Evolutionary conservation across 2,797 vertebrate species (phyloP).

Genomic region (Rhinatrema bivittatum): DNA sequence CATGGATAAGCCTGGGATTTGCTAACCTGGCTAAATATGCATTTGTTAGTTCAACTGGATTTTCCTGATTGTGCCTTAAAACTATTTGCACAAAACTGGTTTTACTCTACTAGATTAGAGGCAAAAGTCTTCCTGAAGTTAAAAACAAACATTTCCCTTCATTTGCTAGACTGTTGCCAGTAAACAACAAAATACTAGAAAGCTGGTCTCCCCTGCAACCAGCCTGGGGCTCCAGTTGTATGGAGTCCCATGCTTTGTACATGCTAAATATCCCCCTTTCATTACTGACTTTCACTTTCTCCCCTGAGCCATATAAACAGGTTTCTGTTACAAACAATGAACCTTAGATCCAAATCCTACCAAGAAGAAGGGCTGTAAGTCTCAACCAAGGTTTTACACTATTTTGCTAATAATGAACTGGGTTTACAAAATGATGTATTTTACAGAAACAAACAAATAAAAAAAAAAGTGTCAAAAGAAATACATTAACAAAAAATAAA

Average conservation of each 20-base stretch:
- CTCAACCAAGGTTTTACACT: conserved; percentile 5
- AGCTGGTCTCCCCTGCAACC: too few relatives aligned
- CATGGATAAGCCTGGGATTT: too few relatives aligned
- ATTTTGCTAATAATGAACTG: conserved; percentile 7
- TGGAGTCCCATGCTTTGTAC: conserved; percentile 21
- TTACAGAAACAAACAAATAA: conserved; percentile 22
- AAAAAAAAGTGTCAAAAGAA: conserved; percentile 33
- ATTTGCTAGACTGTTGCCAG: too few relatives aligned
- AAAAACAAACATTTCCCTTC: too few relatives aligned
- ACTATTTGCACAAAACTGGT: too few relatives aligned
- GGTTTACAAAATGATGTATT: conserved; percentile 28
- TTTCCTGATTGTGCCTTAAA: too few relatives aligned
- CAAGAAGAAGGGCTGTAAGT: conserved; percentile 18
- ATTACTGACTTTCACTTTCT: conserved; percentile 35
- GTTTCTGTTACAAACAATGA: conserved; percentile 33
- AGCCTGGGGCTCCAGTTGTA: too few relatives aligned
- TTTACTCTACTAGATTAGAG: too few relatives aligned
- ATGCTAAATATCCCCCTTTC: conserved; percentile 49
- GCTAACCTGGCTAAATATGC: too few relatives aligned
- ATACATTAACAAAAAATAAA: conserved; percentile 14
- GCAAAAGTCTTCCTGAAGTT: too few relatives aligned
- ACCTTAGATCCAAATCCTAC: conserved; percentile 14
- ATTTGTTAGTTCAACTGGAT: too few relatives aligned
- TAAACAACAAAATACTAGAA: too few relatives aligned
- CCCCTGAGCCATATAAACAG: conserved; percentile 54